Evolutionary conservation across 2,888 invertebrate genomes (phyloP), one percentile per base, ranked within the genome.

Genomic region (Dyspetes luteomarginatus): DNA sequence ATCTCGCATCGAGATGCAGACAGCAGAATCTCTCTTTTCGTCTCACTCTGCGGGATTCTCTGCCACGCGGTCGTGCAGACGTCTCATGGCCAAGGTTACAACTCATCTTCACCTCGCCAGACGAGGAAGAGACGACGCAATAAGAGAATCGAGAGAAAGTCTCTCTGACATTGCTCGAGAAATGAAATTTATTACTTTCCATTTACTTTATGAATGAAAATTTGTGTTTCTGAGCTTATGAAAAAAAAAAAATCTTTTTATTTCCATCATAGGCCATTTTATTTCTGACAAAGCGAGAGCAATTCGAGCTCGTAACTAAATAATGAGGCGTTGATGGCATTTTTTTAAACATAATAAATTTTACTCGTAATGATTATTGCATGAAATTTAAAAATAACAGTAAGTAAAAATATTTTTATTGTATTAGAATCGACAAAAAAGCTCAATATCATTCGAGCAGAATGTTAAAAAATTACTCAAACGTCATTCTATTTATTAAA

Each of bases 81-180:
- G 71, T 71, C 75, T 85, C 86, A 88, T 72, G 88, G 88, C 83
- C 89, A 89, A 84, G 89, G 88, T 86, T 85, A 72, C 82, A 76
- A 84, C 88, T 88, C 88, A 86, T 88, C 88, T 84, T 86, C 86
- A 52, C 82, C 77, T 81, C 83, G 78, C 75, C 56, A 56, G 43
- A 62, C 77, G 56, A 72, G 71, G 43, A 79, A 71, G 79, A 74
- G 74, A 71, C 50, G 60, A 56, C 68, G 81, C 72, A 48, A 68
- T 55, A 28, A 60, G 77, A 81, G 56, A 56, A 73, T 73, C 72
- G 81, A 78, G 78, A 81, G 81, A 81, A 81, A 81, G 77, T 81
- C 22, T 12, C n/a, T n/a, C 15, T 24, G 72, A 67, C 84, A 85
- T 83, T 83, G 84, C 84, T 83, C 78, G 80, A 64, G 69, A 76